Evolutionary conservation across 2,113 vertebrate genomes (phyloP).

Genomic region (Pagrus major): DNA sequence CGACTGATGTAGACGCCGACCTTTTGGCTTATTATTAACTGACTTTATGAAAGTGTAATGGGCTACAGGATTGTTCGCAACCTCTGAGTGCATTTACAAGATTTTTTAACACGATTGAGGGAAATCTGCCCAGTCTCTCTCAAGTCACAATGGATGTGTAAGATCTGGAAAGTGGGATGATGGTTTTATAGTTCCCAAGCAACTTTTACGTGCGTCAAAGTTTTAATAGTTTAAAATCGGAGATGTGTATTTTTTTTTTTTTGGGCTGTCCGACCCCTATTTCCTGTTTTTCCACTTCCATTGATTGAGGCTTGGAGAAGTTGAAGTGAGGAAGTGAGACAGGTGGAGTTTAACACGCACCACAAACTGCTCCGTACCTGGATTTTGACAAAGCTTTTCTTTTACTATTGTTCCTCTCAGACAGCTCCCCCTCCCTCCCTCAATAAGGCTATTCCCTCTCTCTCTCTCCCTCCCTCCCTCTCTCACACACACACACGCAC

Average conservation of each 20-base stretch:
- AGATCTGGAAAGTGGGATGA: constrained; percentile 3
- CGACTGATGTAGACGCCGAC: constrained; percentile 72
- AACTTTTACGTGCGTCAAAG: too few relatives aligned
- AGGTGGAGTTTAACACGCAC: constrained; percentile 32
- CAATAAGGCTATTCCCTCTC: not conserved
- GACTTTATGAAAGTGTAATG: constrained; percentile 34
- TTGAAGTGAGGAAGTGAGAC: constrained; percentile 22
- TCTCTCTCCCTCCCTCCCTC: not conserved
- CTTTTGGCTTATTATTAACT: constrained; percentile 66
- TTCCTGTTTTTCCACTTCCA: constrained; percentile 32
- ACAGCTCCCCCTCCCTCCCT: constrained; percentile 17
- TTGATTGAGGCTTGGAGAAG: constrained; percentile 22
- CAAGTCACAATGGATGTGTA: constrained; percentile 8
- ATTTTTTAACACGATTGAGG: constrained; percentile 34
- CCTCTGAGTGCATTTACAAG: constrained; percentile 38
- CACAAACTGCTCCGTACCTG: constrained; percentile 47
- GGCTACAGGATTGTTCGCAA: constrained; percentile 24
- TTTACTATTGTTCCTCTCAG: constrained; percentile 45
- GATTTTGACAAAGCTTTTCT: constrained; percentile 55
- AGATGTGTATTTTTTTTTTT: constrained; percentile 39
- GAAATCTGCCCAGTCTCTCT: constrained; percentile 30
- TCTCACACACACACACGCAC: constrained; percentile 29
- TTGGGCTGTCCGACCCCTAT: constrained; percentile 18
- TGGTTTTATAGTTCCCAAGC: not conserved
- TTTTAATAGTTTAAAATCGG: not conserved